Percentiles rank a stretch among this genome's conserved stretches.
These are phyloP conservation scores for Raja brachyura DNA, from an alignment of 2,113 vertebrate genomes.

Conservation along the genomic window DNA sequence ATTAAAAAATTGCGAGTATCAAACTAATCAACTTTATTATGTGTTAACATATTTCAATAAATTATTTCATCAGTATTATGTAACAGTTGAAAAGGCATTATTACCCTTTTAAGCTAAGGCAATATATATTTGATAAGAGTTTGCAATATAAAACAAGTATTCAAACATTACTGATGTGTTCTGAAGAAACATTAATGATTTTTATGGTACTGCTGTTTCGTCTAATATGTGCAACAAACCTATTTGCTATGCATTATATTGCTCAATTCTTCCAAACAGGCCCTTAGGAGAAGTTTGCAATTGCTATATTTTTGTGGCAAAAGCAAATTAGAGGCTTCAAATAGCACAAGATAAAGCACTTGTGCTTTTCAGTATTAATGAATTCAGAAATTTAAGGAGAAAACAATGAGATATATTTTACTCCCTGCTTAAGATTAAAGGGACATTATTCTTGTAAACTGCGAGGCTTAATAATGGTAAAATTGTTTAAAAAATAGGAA, in stretches of 20 bases:
- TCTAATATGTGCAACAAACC: constrained; percentile 4
- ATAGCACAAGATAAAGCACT: background rate
- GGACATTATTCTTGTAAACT: background rate
- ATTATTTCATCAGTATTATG: background rate
- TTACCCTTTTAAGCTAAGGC: background rate
- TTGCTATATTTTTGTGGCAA: background rate
- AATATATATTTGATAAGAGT: background rate
- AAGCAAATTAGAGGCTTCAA: constrained; percentile 2
- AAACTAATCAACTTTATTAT: background rate
- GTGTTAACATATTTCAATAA: background rate
- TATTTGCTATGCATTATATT: background rate
- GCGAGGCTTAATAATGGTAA: background rate
- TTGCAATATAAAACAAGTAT: background rate
- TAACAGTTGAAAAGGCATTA: background rate
- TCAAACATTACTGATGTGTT: background rate
- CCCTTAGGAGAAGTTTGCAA: background rate
- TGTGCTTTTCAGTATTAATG: background rate
- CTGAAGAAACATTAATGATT: background rate
- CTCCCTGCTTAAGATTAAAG: background rate
- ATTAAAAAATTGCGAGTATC: background rate
- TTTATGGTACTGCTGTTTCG: background rate
- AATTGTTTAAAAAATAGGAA: background rate
- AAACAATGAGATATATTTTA: background rate
- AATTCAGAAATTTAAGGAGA: background rate
- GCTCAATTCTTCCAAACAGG: background rate